Evolutionary conservation across 2,888 invertebrate species (phyloP).

Genomic region (Julus scanicus): DNA sequence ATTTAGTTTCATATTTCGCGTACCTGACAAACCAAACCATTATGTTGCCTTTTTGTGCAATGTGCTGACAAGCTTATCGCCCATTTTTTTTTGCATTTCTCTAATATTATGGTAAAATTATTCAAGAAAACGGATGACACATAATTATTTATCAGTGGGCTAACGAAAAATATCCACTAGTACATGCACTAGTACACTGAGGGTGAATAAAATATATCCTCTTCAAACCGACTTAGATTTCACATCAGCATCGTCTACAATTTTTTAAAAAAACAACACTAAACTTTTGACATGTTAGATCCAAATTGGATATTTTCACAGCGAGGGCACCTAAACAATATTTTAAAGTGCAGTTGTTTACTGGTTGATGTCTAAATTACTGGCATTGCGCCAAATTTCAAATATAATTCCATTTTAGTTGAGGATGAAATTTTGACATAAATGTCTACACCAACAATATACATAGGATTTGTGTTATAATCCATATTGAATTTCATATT

Average conservation of each 20-base stretch:
- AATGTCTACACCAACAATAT: too few relatives aligned
- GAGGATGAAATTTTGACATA: not conserved
- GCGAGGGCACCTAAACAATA: conserved; percentile 1
- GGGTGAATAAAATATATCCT: not conserved
- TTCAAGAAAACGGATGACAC: conserved; percentile 31
- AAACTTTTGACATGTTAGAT: conserved; percentile 24
- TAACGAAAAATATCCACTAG: not conserved
- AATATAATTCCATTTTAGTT: not conserved
- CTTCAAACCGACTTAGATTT: not conserved
- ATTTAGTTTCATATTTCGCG: conserved; percentile 24
- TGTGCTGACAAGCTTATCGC: conserved; percentile 36
- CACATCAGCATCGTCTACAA: not conserved
- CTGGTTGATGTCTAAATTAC: not conserved
- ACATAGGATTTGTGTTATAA: too few relatives aligned
- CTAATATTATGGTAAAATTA: conserved; percentile 45
- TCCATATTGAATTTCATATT: too few relatives aligned
- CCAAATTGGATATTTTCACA: conserved; percentile 11
- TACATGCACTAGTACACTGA: not conserved
- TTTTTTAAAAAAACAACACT: not conserved
- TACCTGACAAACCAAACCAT: not conserved
- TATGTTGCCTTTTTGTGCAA: not conserved
- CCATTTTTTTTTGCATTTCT: conserved; percentile 19
- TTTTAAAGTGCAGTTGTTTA: conserved; percentile 21
- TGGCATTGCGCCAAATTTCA: conserved; percentile 21
- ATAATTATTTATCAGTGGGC: conserved; percentile 30